phyloP scores from a whole-genome alignment of 2,888 invertebrate species.

The Orthosia gothica region DNA sequence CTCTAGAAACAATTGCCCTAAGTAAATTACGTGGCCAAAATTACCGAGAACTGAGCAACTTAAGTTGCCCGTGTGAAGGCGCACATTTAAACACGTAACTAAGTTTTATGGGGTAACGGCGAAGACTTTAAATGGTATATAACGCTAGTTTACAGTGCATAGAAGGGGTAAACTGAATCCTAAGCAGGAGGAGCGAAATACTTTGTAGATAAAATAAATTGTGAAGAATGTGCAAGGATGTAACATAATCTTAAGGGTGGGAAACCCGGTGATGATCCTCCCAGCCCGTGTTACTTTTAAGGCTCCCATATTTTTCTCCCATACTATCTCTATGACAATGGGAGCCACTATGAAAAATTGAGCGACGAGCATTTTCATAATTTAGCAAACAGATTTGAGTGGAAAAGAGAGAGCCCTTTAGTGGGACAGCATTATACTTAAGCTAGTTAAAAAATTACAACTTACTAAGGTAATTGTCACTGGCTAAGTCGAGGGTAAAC shows the following conservation, averaged over 20 bases:
- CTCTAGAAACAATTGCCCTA: no score
- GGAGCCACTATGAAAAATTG: no score
- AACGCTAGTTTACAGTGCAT: slow-evolving; percentile 5
- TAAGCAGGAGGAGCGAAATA: slow-evolving; percentile 9
- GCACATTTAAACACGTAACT: slow-evolving; percentile 27
- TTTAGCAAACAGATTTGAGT: no score
- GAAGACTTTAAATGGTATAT: slow-evolving; percentile 12
- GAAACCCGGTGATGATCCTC: neutral
- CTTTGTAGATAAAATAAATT: slow-evolving; percentile 19
- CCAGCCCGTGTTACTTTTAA: no score
- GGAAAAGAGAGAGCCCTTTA: no score
- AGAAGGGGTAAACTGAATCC: slow-evolving; percentile 28
- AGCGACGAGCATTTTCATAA: no score
- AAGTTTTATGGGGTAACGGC: slow-evolving; percentile 32
- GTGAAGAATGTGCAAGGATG: neutral
- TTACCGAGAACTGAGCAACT: neutral
- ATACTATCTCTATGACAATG: no score
- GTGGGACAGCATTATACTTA: no score
- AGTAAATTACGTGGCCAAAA: neutral
- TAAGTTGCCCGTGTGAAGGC: slow-evolving; percentile 2
- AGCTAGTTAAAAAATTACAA: no score
- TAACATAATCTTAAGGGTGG: neutral
- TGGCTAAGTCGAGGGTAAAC: no score
- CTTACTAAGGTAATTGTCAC: no score
- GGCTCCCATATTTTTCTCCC: neutral